Evolutionary conservation across 92 coral and sea anemone species (phyloP).

Genomic region (Desmophyllum pertusum): DNA sequence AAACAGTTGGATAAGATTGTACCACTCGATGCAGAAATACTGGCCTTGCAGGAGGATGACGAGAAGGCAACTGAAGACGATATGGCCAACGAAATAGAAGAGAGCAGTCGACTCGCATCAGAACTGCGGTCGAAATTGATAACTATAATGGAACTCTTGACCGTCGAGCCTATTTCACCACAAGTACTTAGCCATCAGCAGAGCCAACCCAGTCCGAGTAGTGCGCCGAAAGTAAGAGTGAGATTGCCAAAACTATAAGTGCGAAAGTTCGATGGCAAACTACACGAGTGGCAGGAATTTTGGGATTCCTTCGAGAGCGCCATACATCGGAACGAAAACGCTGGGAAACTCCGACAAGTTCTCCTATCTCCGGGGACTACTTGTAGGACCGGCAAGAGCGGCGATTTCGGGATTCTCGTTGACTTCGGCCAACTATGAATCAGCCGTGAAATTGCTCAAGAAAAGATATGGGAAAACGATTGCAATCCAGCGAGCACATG

Average conservation of each 20-base stretch:
- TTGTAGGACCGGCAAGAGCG: constrained; percentile 34
- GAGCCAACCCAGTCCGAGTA: neutral
- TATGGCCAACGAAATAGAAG: neutral
- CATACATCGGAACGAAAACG: constrained; percentile 30
- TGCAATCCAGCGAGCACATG: constrained; percentile 43
- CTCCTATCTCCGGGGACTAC: constrained; percentile 39
- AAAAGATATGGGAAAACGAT: constrained; percentile 42
- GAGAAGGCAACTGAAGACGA: neutral
- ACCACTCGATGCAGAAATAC: neutral
- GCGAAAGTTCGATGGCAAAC: constrained; percentile 38
- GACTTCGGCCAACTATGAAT: constrained; percentile 54
- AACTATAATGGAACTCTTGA: neutral
- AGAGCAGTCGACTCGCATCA: neutral
- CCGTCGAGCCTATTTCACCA: neutral
- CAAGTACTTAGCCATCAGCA: too few relatives aligned
- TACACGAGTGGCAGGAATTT: constrained; percentile 61
- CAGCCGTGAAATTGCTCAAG: constrained; percentile 44
- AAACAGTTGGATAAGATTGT: neutral
- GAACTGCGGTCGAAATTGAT: neutral
- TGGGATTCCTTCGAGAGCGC: constrained; percentile 59
- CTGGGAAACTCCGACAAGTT: constrained; percentile 35
- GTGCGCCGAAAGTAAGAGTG: constrained; percentile 4
- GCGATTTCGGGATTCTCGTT: constrained; percentile 57
- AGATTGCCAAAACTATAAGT: constrained; percentile 52
- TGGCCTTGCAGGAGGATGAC: neutral